A percentile compares a stretch with the other conserved stretches of the same genome.
These are phyloP conservation scores for Ficedula albicollis DNA, from an alignment of 2,797 vertebrate species.

Conservation along the genomic window DNA sequence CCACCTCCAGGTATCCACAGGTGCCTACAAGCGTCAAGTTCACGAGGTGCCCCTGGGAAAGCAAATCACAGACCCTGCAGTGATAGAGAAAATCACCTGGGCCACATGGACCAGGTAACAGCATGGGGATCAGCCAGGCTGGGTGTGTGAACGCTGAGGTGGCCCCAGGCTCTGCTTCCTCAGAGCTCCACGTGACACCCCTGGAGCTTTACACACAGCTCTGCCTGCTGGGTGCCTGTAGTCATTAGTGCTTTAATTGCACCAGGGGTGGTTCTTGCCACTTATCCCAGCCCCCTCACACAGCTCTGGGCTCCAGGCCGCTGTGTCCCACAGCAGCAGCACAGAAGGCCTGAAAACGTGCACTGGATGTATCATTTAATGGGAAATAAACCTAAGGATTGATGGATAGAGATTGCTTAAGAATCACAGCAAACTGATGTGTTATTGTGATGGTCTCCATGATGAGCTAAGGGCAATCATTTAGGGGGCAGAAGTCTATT, in stretches of 20 bases:
- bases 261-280: not conserved
- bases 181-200: too few species aligned
- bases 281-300: not conserved
- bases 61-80: slow-evolving; percentile 78
- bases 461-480: not conserved
- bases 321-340: not conserved
- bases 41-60: slow-evolving; percentile 93
- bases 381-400: not conserved
- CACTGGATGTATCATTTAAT: not conserved
- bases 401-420: not conserved
- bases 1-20: slow-evolving; percentile 86
- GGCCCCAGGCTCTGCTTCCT: too few species aligned
- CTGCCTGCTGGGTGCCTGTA: not conserved
- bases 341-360: accelerated
- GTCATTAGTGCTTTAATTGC: not conserved
- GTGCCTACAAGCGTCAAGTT: slow-evolving; percentile 89
- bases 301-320: not conserved
- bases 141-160: not conserved
- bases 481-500: not conserved
- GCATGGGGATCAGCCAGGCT: not conserved
- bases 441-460: not conserved
- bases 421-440: not conserved
- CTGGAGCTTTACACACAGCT: too few species aligned
- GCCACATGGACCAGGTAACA: slow-evolving; percentile 94
- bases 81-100: slow-evolving; percentile 93